Conservation (phyloP, 2,113 vertebrate genomes). For the Hippopotamus amphibius region DNA sequence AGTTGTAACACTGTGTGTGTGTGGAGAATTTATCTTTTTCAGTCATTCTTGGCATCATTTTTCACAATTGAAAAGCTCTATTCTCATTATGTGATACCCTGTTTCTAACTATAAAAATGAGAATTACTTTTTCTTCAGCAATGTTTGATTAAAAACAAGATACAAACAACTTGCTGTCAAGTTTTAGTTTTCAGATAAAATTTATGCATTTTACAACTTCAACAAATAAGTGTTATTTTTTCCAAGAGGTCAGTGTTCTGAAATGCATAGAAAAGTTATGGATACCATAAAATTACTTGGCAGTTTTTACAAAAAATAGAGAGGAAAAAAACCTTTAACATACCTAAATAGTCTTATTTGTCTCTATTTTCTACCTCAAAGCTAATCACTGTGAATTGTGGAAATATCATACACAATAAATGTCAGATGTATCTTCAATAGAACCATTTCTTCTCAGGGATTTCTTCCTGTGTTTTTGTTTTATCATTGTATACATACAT, state of each 20-base stretch:
- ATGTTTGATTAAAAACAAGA: constrained; percentile 72
- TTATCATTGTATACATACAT: not conserved
- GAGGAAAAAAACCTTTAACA: constrained; percentile 4
- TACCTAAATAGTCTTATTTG: not conserved
- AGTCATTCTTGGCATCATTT: constrained; percentile 80
- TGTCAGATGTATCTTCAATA: not conserved
- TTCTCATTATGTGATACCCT: constrained; percentile 70
- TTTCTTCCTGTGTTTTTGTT: not conserved
- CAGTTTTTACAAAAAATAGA: constrained; percentile 29
- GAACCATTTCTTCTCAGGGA: not conserved
- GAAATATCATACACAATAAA: not conserved
- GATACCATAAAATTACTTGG: constrained; percentile 61
- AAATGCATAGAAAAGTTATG: constrained; percentile 73
- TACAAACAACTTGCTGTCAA: constrained; percentile 61
- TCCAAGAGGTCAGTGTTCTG: constrained; percentile 65
- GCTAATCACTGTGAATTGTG: not conserved
- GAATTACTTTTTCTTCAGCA: constrained; percentile 67
- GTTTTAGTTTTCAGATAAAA: constrained; percentile 61
- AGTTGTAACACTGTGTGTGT: constrained; percentile 61
- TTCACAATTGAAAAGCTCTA: constrained; percentile 82
- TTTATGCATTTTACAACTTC: constrained; percentile 78
- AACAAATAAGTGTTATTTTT: constrained; percentile 71
- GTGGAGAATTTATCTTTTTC: constrained; percentile 81
- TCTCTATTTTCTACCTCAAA: constrained; percentile 26
- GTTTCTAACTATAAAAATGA: constrained; percentile 84